phyloP scores from a whole-genome alignment of 1,140 invertebrate species.

The Frieseomelitta varia region DNA sequence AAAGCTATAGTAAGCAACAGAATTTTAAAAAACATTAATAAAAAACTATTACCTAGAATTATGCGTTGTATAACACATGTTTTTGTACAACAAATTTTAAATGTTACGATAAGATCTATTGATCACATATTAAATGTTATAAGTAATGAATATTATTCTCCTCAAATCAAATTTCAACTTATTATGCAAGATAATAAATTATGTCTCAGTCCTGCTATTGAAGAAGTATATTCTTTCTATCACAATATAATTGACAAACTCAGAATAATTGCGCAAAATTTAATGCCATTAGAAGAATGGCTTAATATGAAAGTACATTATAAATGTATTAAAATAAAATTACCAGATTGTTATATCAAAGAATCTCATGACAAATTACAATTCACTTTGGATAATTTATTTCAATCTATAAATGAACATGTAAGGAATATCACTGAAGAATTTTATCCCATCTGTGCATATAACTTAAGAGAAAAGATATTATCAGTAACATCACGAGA shows the following conservation, averaged over 20 bases:
- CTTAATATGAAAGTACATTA: constrained; percentile 61
- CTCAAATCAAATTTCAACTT: constrained; percentile 74
- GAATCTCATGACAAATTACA: constrained; percentile 72
- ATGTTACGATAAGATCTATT: constrained; percentile 76
- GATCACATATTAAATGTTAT: constrained; percentile 72
- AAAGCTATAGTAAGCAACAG: constrained; percentile 58
- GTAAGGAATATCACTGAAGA: constrained; percentile 36
- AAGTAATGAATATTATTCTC: constrained; percentile 63
- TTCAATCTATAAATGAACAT: constrained; percentile 71
- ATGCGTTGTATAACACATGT: constrained; percentile 74
- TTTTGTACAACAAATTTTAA: constrained; percentile 76
- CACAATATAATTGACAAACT: constrained; percentile 73
- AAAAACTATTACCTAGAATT: constrained; percentile 54
- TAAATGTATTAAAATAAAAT: constrained; percentile 70
- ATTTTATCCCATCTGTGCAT: constrained; percentile 55
- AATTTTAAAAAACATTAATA: constrained; percentile 54
- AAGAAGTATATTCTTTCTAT: constrained; percentile 70
- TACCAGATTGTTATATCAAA: constrained; percentile 75
- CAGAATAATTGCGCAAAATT: constrained; percentile 71
- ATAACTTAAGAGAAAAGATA: constrained; percentile 51
- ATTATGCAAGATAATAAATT: constrained; percentile 70
- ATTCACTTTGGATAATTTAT: constrained; percentile 65
- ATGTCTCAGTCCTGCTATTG: constrained; percentile 69
- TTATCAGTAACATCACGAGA: constrained; percentile 46
- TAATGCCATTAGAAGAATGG: constrained; percentile 76